A percentile compares a stretch with the other conserved stretches of the same genome.
phyloP scores from a whole-genome alignment of 2,797 vertebrate genomes.

The Coilia nasus region DNA sequence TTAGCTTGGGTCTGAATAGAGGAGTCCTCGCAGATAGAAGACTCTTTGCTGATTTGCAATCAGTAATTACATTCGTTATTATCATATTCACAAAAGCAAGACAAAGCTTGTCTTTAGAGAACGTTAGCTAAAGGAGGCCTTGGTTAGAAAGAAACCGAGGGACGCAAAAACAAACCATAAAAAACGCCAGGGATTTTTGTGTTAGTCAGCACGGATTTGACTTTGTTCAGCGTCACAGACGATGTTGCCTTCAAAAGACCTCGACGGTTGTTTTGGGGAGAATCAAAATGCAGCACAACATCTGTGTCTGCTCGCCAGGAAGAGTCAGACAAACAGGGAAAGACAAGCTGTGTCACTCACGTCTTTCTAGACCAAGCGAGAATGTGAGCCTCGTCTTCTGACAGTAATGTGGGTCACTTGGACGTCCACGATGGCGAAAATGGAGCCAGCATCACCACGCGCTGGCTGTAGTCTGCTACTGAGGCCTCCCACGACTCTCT shows the following conservation, averaged over 20 bases:
- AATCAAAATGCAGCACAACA: not conserved
- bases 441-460: not conserved
- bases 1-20: not conserved
- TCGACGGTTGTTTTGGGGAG: not conserved
- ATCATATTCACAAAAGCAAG: not conserved
- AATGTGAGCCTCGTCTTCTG: not conserved
- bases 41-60: not conserved
- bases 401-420: constrained; percentile 18
- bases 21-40: not conserved
- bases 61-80: constrained; percentile 2
- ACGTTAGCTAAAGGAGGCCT: not conserved
- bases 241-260: not conserved
- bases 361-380: not conserved
- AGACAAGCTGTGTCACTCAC: constrained; percentile 2
- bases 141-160: not conserved
- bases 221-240: not conserved
- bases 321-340: not conserved
- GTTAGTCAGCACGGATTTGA: not conserved
- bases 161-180: not conserved
- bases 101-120: not conserved
- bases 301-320: not conserved
- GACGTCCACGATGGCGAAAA: constrained; percentile 5
- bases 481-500: not conserved
- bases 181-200: not conserved
- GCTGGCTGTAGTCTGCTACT: not conserved